A percentile compares a stretch with the other conserved stretches of the same genome.
Conservation (phyloP, 1,140 invertebrate genomes). For the Protaetia brevitarsis region DNA sequence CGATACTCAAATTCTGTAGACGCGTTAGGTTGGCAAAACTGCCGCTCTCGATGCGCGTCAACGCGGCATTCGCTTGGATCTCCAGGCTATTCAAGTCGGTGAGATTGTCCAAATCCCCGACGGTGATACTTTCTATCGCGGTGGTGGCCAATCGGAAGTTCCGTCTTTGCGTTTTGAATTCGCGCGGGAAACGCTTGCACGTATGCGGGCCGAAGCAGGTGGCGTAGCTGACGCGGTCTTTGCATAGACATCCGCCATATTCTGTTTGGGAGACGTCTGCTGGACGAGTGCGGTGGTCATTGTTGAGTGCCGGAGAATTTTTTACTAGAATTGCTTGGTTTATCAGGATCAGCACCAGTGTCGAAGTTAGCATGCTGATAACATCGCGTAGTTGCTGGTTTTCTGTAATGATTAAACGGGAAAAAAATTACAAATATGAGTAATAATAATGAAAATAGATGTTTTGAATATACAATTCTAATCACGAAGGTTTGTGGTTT, state of each 20-base stretch:
- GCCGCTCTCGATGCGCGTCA: slow-evolving; percentile 33
- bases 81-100: slow-evolving; percentile 30
- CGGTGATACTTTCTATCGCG: slow-evolving; percentile 29
- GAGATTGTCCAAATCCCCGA: slow-evolving; percentile 35
- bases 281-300: background rate
- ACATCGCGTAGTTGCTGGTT: too few species aligned
- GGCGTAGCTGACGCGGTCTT: slow-evolving; percentile 28
- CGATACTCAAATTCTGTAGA: slow-evolving; percentile 37
- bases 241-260: slow-evolving; percentile 36
- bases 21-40: slow-evolving; percentile 38
- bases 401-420: too few species aligned
- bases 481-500: too few species aligned
- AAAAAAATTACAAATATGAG: too few species aligned
- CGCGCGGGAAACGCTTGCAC: slow-evolving; percentile 34
- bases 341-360: too few species aligned
- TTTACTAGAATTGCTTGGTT: too few species aligned
- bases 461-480: too few species aligned
- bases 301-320: too few species aligned
- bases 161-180: slow-evolving; percentile 27
- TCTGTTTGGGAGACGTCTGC: background rate
- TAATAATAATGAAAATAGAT: too few species aligned
- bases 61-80: slow-evolving; percentile 38
- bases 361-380: too few species aligned
- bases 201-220: slow-evolving; percentile 36
- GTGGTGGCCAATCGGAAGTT: slow-evolving; percentile 33